phyloP scores from a whole-genome alignment of 2,797 vertebrate species.

The Poecilia picta region DNA sequence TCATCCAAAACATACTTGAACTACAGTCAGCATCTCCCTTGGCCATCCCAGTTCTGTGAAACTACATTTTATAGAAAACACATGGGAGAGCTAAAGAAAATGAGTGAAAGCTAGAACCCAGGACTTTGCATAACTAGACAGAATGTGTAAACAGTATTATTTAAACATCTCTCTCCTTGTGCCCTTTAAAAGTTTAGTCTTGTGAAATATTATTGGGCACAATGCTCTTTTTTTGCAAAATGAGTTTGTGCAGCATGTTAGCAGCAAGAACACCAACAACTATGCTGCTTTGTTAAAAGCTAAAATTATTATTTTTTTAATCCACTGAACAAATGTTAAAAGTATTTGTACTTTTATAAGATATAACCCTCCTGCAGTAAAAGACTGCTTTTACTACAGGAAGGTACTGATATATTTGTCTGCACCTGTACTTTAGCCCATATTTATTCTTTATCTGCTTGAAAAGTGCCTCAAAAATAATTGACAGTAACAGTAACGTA shows the following conservation, averaged over 20 bases:
- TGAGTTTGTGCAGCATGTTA: background rate
- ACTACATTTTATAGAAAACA: too few relatives aligned
- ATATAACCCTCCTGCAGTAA: background rate
- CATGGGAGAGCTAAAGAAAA: too few relatives aligned
- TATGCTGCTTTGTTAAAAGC: background rate
- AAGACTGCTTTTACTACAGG: background rate
- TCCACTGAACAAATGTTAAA: background rate
- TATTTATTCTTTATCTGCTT: background rate
- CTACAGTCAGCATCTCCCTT: too few relatives aligned
- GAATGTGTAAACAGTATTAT: background rate
- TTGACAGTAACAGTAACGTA: too few relatives aligned
- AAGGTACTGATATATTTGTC: background rate
- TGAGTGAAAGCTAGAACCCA: too few relatives aligned
- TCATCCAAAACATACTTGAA: too few relatives aligned
- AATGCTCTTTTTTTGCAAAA: background rate
- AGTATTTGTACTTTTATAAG: background rate
- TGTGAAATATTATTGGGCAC: background rate
- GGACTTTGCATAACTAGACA: too few relatives aligned
- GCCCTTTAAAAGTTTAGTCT: background rate
- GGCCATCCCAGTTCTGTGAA: too few relatives aligned
- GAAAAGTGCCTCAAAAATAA: background rate
- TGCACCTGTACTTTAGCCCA: background rate
- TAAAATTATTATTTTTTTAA: background rate
- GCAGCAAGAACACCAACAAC: background rate
- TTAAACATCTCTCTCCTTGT: background rate